Conservation (phyloP, 1,140 invertebrate species). For the Tetramorium alpestre region DNA sequence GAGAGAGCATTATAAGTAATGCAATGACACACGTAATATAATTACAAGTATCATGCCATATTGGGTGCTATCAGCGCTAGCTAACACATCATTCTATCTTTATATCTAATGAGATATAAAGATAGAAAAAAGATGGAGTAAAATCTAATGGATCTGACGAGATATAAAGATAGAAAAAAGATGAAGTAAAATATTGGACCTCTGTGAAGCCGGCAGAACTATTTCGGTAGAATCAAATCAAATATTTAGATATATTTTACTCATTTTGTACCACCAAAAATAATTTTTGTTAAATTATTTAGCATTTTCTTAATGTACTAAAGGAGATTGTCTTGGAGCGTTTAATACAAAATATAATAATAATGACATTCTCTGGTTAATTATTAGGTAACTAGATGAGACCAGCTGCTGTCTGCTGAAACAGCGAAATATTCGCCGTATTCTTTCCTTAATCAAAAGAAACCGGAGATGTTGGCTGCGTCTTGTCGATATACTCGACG, state of each 20-base stretch:
- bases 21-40: neutral
- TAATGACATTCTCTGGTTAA: neutral
- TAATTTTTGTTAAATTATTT: neutral
- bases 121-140: too few species aligned
- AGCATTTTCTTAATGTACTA: neutral
- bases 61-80: too few species aligned
- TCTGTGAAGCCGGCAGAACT: too few species aligned
- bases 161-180: too few species aligned
- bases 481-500: slow-evolving; percentile 32
- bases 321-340: neutral
- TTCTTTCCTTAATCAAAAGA: slow-evolving; percentile 4
- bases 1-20: neutral
- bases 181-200: too few species aligned
- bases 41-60: neutral
- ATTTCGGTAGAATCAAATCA: too few species aligned
- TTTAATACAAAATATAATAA: neutral
- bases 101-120: too few species aligned
- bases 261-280: too few species aligned
- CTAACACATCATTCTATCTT: too few species aligned
- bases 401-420: neutral
- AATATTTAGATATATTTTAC: too few species aligned
- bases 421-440: slow-evolving; percentile 3
- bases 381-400: neutral
- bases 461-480: neutral
- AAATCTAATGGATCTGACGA: too few species aligned